phyloP scores from a whole-genome alignment of 2,888 invertebrate genomes.

The Tenthredo livida region DNA sequence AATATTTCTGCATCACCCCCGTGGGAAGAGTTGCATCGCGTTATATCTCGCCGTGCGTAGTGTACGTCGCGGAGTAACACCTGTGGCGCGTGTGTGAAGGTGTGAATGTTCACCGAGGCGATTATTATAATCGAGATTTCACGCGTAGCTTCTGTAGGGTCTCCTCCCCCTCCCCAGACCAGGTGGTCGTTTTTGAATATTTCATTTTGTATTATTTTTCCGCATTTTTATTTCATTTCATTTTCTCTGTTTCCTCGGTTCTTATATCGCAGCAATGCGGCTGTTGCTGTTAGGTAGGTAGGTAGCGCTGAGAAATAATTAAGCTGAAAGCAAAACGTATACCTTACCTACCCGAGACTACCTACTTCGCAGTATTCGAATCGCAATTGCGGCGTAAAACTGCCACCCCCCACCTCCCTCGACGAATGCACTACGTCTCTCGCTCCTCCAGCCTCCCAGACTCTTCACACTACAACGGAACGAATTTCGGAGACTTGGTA shows the following conservation, averaged over 20 bases:
- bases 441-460: background rate
- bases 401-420: background rate
- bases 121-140: slow-evolving; percentile 39
- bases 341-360: slow-evolving; percentile 21
- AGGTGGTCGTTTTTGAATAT: slow-evolving; percentile 35
- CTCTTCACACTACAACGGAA: slow-evolving; percentile 39
- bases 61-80: background rate
- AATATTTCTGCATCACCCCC: background rate
- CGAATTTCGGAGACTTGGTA: slow-evolving; percentile 39
- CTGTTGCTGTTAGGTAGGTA: background rate
- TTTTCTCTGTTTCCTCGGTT: background rate
- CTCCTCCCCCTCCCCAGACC: background rate
- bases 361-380: slow-evolving; percentile 32
- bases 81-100: slow-evolving; percentile 33
- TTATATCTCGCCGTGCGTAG: background rate
- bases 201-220: background rate
- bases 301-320: slow-evolving; percentile 30
- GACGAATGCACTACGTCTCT: background rate
- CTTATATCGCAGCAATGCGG: background rate
- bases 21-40: background rate
- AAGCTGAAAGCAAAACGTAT: slow-evolving; percentile 40
- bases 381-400: slow-evolving; percentile 48
- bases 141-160: slow-evolving; percentile 23
- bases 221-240: background rate
- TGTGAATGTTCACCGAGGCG: slow-evolving; percentile 25